Evolutionary conservation across 2,888 invertebrate species (phyloP), one percentile per base, ranked within the genome.

Genomic region (Pseudolycoriella hygida): DNA sequence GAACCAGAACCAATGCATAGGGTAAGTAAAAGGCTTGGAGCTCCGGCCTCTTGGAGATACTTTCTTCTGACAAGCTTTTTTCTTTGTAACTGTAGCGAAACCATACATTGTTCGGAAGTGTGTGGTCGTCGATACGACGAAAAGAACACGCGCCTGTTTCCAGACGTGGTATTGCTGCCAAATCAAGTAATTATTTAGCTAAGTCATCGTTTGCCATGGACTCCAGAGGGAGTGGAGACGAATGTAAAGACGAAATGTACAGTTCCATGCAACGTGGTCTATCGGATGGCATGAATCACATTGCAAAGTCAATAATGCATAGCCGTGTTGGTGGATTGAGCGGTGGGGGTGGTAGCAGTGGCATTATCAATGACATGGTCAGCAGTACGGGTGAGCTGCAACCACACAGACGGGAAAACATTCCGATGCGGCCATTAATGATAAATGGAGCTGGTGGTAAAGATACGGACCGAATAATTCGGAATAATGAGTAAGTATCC

Each of bases 1-100:
- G 88, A 90, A 62, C 92, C 93, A 51, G 86, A 94, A 63, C 97
- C 97, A 44, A 93, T 92, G 83, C 97, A 98, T 67, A 80, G 97
- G 69, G 97, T 97, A 73, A 12, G 38, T 17, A 38, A 4, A 30
- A 3, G 11, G 8, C 15, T 40, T n/a, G n/a, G n/a, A n/a, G n/a
- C n/a, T n/a, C n/a, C n/a, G n/a, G n/a, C n/a, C 18, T 14, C 10
- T 8, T 40, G 14, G 10, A 15, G 10, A 40, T 17, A n/a, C 12
- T 41, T 20, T 4, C 25, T 19, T 5, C n/a, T 31, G 4, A 11
- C 4, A 30, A 15, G 30, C 15, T 30, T 49, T 44, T 44, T 43
- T 42, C 48, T 48, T 48, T 20, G 41, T 45, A 51, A 31, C 71
- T 70, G 12, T 72, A 94, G 93, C 79, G 96, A 60, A 93, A 96